phyloP scores from a whole-genome alignment of 2,797 vertebrate genomes.

The Eulemur coronatus region DNA sequence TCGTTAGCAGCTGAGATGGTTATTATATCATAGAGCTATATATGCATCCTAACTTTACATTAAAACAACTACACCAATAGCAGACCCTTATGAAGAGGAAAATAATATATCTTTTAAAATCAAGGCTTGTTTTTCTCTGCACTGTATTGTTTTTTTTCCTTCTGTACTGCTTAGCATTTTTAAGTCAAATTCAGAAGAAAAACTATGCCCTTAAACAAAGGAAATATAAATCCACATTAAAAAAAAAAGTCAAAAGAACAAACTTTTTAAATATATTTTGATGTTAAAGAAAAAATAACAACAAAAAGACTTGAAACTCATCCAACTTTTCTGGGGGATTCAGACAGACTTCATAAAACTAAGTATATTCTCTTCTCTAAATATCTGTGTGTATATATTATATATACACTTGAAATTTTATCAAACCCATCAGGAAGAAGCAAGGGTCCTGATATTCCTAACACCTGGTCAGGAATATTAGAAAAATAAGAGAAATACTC shows the following conservation, averaged over 20 bases:
- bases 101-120: background rate
- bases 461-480: background rate
- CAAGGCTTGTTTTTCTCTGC: background rate
- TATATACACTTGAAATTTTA: background rate
- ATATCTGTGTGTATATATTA: background rate
- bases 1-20: background rate
- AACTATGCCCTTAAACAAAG: background rate
- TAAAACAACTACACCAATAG: background rate
- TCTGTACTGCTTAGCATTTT: conserved; percentile 31
- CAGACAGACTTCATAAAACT: background rate
- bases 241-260: background rate
- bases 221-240: background rate
- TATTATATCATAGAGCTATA: background rate
- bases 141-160: background rate
- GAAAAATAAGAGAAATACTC: background rate
- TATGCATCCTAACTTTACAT: background rate
- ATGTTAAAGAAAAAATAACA: conserved; percentile 2
- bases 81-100: background rate
- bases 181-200: conserved; percentile 27
- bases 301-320: background rate
- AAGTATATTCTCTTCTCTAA: background rate
- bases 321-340: background rate
- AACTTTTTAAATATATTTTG: background rate
- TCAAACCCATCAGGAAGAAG: background rate
- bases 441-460: background rate